phyloP scores from a whole-genome alignment of 2,113 vertebrate genomes.

The Nyctibius bracteatus region DNA sequence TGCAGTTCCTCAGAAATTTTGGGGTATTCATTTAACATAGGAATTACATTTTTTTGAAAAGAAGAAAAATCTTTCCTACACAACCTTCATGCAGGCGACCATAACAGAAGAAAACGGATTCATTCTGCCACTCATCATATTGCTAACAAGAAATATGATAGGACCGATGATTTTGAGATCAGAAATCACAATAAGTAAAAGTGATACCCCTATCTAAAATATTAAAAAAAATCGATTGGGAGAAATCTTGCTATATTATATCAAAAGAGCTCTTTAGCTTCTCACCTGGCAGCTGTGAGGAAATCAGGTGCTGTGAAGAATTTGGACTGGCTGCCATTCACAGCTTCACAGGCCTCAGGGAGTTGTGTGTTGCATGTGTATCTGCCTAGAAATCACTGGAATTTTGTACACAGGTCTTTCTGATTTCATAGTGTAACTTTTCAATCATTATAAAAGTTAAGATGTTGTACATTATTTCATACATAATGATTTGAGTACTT shows the following conservation, averaged over 20 bases:
- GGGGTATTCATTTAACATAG: background rate
- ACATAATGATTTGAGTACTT: background rate
- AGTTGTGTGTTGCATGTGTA: fast-evolving
- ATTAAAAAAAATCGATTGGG: background rate
- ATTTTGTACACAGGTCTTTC: background rate
- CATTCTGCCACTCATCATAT: background rate
- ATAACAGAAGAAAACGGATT: background rate
- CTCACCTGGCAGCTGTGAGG: background rate
- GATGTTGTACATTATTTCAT: background rate
- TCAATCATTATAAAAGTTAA: background rate
- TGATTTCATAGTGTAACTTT: background rate
- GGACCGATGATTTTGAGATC: background rate
- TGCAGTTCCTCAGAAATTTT: background rate
- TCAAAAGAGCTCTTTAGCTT: background rate
- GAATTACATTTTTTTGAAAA: background rate
- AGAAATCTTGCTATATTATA: background rate
- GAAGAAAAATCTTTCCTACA: background rate
- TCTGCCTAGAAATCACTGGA: background rate
- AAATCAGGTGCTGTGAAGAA: background rate
- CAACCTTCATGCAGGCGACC: background rate
- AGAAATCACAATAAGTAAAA: background rate
- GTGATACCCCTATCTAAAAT: background rate
- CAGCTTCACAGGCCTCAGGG: background rate
- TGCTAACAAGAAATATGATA: background rate
- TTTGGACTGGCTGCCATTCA: background rate